These are phyloP conservation scores for Mesorhabditis sp. DNA, from an alignment of 2,888 invertebrate species.

Conservation along the genomic window DNA sequence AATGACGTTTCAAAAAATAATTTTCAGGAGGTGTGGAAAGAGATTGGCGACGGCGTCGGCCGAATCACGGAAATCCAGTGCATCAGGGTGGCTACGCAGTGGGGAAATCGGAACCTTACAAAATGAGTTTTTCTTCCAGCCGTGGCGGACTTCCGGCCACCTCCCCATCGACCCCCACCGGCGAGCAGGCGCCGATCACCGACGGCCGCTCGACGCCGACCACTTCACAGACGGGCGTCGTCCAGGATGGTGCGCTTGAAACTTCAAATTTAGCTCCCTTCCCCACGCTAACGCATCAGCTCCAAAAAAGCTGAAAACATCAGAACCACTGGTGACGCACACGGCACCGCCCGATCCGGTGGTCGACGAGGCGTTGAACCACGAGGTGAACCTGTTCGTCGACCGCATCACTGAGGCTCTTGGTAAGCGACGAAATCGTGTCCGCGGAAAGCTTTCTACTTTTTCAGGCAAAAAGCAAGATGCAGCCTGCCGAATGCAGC, in stretches of 20 bases:
- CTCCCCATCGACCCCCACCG: neutral
- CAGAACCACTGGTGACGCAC: too few relatives aligned
- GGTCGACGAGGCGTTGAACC: neutral
- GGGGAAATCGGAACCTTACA: neutral
- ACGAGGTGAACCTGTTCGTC: neutral
- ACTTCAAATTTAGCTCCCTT: neutral
- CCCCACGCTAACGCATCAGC: neutral
- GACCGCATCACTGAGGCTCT: neutral
- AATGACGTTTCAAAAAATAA: neutral
- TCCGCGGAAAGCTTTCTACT: neutral
- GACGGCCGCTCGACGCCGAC: neutral
- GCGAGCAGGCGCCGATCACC: neutral
- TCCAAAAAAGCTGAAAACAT: neutral
- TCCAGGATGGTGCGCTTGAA: neutral
- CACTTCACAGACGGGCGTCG: conserved; percentile 1
- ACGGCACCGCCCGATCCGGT: too few relatives aligned
- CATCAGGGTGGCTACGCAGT: neutral
- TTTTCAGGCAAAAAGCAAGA: neutral
- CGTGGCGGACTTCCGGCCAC: neutral
- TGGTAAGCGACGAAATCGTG: neutral
- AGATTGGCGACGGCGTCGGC: neutral
- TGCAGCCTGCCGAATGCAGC: neutral
- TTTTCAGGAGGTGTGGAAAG: neutral
- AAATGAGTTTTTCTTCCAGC: neutral
- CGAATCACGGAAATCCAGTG: neutral